Evolutionary conservation across 2,888 invertebrate genomes (phyloP).

Genomic region (Standfussiana lucernea): DNA sequence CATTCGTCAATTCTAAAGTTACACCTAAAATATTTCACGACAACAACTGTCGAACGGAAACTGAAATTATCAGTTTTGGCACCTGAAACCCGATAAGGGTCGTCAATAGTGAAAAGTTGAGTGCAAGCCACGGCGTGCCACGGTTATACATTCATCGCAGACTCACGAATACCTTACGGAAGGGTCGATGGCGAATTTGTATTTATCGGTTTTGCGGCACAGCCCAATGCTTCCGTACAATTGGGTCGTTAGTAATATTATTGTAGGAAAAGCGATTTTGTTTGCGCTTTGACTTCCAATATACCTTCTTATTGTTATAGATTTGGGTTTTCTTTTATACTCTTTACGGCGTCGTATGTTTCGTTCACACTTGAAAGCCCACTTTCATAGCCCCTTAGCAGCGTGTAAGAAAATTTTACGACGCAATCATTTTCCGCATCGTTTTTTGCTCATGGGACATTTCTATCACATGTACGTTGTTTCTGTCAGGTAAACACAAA

Average conservation of each 20-base stretch:
- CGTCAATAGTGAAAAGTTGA: conserved; percentile 80
- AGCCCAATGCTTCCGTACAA: conserved; percentile 88
- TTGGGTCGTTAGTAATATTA: conserved; percentile 90
- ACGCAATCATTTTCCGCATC: conserved; percentile 77
- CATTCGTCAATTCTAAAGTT: conserved; percentile 66
- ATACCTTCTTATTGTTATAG: conserved; percentile 87
- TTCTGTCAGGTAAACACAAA: conserved; percentile 89
- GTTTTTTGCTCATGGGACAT: conserved; percentile 71
- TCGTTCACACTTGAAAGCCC: conserved; percentile 82
- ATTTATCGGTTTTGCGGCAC: conserved; percentile 89
- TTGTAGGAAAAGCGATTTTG: conserved; percentile 89
- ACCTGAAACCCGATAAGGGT: conserved; percentile 73
- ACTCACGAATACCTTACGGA: conserved; percentile 76
- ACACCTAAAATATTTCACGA: conserved; percentile 79
- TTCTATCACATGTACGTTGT: conserved; percentile 71
- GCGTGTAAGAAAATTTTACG: conserved; percentile 79
- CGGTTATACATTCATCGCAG: conserved; percentile 84
- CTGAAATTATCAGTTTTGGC: conserved; percentile 75
- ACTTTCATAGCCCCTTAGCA: conserved; percentile 79
- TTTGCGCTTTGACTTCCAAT: conserved; percentile 89
- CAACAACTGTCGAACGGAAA: conserved; percentile 71
- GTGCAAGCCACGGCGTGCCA: conserved; percentile 76
- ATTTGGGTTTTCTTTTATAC: conserved; percentile 84
- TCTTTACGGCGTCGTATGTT: conserved; percentile 84
- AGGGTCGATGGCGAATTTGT: conserved; percentile 86